phyloP scores from a whole-genome alignment of 2,888 invertebrate species.

The Tetropium fuscum region DNA sequence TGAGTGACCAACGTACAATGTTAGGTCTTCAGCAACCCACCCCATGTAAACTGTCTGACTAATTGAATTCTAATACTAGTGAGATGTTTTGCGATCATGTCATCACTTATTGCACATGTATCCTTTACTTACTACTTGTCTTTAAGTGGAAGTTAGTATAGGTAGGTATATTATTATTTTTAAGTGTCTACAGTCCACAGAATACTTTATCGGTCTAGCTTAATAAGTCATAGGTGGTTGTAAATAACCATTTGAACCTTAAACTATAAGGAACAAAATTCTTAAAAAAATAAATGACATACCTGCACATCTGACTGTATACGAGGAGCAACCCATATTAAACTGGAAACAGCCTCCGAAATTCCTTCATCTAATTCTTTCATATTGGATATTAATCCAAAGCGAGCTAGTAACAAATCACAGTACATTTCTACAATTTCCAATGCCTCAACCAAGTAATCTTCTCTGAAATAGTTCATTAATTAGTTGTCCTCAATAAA shows the following conservation, averaged over 20 bases:
- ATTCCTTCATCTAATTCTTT: slow-evolving; percentile 96
- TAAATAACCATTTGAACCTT: not conserved
- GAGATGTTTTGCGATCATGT: too few species aligned
- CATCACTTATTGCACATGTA: too few species aligned
- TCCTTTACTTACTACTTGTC: too few species aligned
- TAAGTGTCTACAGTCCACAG: too few species aligned
- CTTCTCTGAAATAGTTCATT: slow-evolving; percentile 77
- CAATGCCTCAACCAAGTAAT: slow-evolving; percentile 99
- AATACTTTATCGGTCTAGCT: too few species aligned
- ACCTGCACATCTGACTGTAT: slow-evolving; percentile 87
- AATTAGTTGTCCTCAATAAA: not conserved
- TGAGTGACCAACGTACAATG: too few species aligned
- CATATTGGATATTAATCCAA: slow-evolving; percentile 97
- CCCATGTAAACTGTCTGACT: too few species aligned
- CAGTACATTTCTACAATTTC: slow-evolving; percentile 99
- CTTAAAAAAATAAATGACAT: not conserved
- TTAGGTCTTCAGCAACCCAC: too few species aligned
- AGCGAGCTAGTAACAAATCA: slow-evolving; percentile 94
- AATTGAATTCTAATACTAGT: too few species aligned
- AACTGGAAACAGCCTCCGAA: slow-evolving; percentile 93
- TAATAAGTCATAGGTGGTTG: too few species aligned
- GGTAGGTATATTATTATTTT: too few species aligned
- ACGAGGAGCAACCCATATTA: slow-evolving; percentile 98
- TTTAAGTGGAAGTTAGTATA: too few species aligned
- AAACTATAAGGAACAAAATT: not conserved